Base-by-base conservation (phyloP, 1,140 invertebrate species). In the Bombus waltoni region DNA sequence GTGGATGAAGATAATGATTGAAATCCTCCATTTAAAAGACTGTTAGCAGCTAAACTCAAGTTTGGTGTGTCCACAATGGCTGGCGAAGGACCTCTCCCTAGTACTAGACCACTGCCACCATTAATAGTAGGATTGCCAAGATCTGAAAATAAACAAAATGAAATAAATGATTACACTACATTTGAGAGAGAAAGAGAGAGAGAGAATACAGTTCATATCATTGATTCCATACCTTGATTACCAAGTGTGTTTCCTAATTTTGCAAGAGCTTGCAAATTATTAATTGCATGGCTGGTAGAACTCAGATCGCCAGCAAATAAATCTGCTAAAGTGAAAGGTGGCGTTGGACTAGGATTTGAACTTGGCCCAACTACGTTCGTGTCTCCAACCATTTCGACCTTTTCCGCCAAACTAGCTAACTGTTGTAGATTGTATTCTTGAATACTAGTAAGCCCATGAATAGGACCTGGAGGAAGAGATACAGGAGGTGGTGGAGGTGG, bases 181-280 rank as follows among this genome's bases (percentile, higher is more conserved):
- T 68, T 68, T 8, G 10, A 28, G 0, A 42, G 13, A 18, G 2
- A 42, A 13, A n/a, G 8, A 8, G 1, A 13, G 40, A 2, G 8
- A 18, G 4, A 71, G 53, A 3, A 53, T 38, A 9, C n/a, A 73
- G 3, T 40, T n/a, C 3, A 78, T 44, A 73, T 72, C 11, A 42
- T 66, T 42, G 2, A 35, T 38, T 78, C 22, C 95, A 95, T 93
- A 97, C 97, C 97, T 94, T 97, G 96, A 93, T 95, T 96, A 72
- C 96, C 97, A 68, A 97, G 95, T 38, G 94, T 91, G 79, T 95
- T 95, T 90, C 98, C 98, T 62, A 98, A 95, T 95, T 98, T 98
- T 74, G 98, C 98, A 78, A 98, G 96, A 32, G 98, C 98, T 93
- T 98, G 98, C 78, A 98, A 95, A 95, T 98, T 99, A 93, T 98